Evolutionary conservation across 2,113 vertebrate genomes (phyloP), one percentile per base, ranked within the genome.

Genomic region (Phyllostomus hastatus): DNA sequence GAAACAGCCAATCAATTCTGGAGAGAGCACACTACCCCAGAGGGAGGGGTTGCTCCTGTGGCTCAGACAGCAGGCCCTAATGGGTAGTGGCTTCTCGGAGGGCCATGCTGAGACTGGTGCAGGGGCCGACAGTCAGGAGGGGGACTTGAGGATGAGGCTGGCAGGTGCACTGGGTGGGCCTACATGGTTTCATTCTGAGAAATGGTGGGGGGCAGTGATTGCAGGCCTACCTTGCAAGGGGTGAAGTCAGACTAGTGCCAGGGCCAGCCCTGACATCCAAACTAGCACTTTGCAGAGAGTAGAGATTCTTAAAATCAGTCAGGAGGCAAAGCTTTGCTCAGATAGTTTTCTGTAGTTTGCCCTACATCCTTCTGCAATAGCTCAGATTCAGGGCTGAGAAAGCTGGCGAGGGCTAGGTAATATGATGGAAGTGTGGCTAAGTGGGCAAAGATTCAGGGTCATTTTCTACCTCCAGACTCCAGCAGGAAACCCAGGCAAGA

Each of bases 71-170:
- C 64, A 48, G 38, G 26, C 33, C 6, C 12, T n/a, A 2, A 10
- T 48, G 28, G n/a, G 24, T 33, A 15, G 26, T 15, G 9, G 38
- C 35, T 31, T 38, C 15, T 0, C 0, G 17, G 33, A 70, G 48
- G 43, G 28, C 17, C 46, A 0, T 7, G 8, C 43, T 50, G 59
- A 61, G 89, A 24, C 33, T 28, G 24, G 70, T 11, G 17, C 10
- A 16, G 70, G 33, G 22, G 19, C 8, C 0, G 1, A 14, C 15
- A 17, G 31, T 15, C 16, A 16, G 59, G 78, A 10, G 10, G 17
- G 22, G 26, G 12, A 28, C 41, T n/a, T 35, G 50, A 33, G 48
- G 50, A 10, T 26, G 75, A 52, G 28, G 33, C 33, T 5, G 17
- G 24, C 11, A 31, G 50, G 46, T 41, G 20, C n/a, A 22, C 57